These are phyloP conservation scores for Eutolmus rufibarbis DNA, from an alignment of 2,888 invertebrate genomes.

Conservation along the genomic window DNA sequence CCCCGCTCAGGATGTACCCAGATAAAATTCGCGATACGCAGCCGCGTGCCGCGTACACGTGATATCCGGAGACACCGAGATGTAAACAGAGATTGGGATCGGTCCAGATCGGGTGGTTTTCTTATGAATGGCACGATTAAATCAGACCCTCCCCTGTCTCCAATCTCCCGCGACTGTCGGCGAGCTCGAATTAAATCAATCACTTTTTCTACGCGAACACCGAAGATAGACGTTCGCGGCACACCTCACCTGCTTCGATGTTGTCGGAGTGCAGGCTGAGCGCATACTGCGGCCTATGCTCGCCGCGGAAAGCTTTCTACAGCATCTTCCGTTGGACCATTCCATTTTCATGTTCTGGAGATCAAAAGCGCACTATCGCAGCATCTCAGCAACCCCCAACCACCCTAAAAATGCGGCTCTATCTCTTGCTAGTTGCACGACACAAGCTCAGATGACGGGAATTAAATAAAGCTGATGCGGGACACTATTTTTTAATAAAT, in stretches of 20 bases:
- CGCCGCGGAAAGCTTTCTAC: conserved; percentile 3
- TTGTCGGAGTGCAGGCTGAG: conserved; percentile 9
- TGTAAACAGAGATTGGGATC: conserved; percentile 21
- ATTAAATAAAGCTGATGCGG: not conserved
- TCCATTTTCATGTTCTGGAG: not conserved
- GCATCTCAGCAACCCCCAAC: not conserved
- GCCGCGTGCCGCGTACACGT: conserved; percentile 29
- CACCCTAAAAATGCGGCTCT: not conserved
- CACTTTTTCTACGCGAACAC: not conserved
- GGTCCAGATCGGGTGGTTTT: not conserved
- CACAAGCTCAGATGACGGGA: not conserved
- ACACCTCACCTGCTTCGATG: not conserved
- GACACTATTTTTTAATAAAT: not conserved
- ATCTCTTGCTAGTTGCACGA: not conserved
- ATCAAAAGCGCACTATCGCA: not conserved
- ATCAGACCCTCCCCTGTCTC: not conserved
- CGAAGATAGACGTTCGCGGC: not conserved
- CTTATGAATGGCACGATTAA: not conserved
- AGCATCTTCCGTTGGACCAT: not conserved
- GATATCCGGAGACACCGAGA: not conserved
- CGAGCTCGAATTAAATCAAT: not conserved
- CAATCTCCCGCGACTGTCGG: not conserved
- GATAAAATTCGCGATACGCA: not conserved
- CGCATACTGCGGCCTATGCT: not conserved
- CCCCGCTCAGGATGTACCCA: not conserved